phyloP scores from a whole-genome alignment of 2,888 invertebrate species.

The Alsophila aescularia region DNA sequence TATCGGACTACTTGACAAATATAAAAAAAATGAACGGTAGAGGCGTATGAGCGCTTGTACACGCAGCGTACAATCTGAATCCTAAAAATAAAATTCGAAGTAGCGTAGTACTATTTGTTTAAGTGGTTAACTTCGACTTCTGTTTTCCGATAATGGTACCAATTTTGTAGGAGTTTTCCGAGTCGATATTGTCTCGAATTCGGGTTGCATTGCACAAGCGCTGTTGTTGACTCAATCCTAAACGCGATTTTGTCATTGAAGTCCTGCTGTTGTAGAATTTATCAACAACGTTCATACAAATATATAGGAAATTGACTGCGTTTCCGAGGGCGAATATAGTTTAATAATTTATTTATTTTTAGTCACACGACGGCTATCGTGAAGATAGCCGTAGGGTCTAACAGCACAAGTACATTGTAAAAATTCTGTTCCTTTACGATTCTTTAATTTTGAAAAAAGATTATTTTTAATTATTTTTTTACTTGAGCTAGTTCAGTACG shows the following conservation, averaged over 20 bases:
- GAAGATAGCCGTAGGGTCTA: constrained; percentile 39
- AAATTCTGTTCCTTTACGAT: constrained; percentile 63
- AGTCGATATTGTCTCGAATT: too few relatives aligned
- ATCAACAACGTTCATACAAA: neutral
- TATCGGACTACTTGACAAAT: too few relatives aligned
- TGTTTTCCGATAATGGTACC: too few relatives aligned
- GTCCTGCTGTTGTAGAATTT: neutral
- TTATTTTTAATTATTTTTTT: constrained; percentile 65
- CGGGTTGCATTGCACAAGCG: too few relatives aligned
- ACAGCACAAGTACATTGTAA: constrained; percentile 51
- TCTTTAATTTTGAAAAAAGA: constrained; percentile 44
- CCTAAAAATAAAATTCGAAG: too few relatives aligned
- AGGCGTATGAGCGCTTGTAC: too few relatives aligned
- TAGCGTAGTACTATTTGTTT: too few relatives aligned
- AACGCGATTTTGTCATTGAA: neutral
- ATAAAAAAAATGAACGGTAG: too few relatives aligned
- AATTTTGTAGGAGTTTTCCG: too few relatives aligned
- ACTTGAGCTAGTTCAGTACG: constrained; percentile 76
- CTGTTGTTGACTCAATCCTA: neutral
- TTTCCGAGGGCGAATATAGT: constrained; percentile 44
- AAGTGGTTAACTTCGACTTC: too few relatives aligned
- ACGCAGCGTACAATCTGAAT: too few relatives aligned
- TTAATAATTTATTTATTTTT: constrained; percentile 60
- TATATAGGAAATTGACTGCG: constrained; percentile 25
- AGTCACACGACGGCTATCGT: constrained; percentile 30